Conservation (phyloP, 2,888 invertebrate species). For the Pachydiplax longipennis region DNA sequence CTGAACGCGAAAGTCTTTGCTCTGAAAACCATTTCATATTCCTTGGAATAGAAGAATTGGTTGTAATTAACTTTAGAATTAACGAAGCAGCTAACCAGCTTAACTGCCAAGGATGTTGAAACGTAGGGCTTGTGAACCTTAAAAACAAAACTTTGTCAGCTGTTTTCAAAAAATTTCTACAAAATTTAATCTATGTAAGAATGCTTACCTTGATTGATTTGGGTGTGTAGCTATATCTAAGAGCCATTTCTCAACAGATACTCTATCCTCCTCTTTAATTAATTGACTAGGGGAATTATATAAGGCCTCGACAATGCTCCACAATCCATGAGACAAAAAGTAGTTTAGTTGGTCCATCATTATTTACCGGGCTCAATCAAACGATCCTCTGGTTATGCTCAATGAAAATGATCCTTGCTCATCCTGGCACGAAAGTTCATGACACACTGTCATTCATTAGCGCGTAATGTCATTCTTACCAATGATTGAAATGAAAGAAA, state of each 20-base stretch:
- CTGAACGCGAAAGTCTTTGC: background rate
- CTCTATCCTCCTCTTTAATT: constrained; percentile 8
- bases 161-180: background rate
- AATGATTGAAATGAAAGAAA: background rate
- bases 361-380: background rate
- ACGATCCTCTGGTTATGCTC: background rate
- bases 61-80: background rate
- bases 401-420: background rate
- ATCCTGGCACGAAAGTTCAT: background rate
- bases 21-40: background rate
- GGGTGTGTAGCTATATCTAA: constrained; percentile 37
- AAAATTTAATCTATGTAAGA: background rate
- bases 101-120: constrained; percentile 6
- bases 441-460: background rate
- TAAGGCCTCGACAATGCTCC: constrained; percentile 26
- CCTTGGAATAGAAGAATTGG: background rate
- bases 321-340: constrained; percentile 3
- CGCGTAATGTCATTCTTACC: background rate
- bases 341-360: constrained; percentile 17
- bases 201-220: background rate
- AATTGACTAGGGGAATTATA: background rate
- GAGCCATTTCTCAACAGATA: background rate
- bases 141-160: background rate
- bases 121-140: constrained; percentile 4
- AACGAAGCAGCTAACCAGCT: constrained; percentile 12